These are phyloP conservation scores for Scaptomyza hsui DNA, from an alignment of 1,140 invertebrate genomes.

Conservation along the genomic window DNA sequence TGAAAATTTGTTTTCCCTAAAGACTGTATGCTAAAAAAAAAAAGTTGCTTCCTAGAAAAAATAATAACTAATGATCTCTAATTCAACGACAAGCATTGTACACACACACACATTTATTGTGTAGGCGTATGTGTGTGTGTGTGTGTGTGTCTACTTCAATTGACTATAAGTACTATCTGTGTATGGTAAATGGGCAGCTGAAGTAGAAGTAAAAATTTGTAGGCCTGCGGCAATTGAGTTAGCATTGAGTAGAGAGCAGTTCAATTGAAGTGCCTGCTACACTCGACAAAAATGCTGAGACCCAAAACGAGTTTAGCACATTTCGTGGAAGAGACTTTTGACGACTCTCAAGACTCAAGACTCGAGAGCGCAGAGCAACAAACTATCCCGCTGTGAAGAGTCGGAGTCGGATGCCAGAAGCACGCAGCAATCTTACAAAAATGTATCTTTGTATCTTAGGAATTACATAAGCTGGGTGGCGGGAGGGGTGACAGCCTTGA, in stretches of 20 bases:
- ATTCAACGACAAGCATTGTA: neutral
- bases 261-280: conserved; percentile 67
- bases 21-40: too few relatives aligned
- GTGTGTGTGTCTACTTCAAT: conserved; percentile 47
- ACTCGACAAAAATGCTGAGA: conserved; percentile 62
- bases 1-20: too few relatives aligned
- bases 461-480: conserved; percentile 14
- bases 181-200: conserved; percentile 54
- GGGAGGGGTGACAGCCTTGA: conserved; percentile 33
- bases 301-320: conserved; percentile 72
- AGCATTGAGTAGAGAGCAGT: conserved; percentile 65
- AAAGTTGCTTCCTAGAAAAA: neutral
- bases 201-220: conserved; percentile 15
- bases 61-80: neutral
- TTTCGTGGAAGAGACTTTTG: conserved; percentile 70
- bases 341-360: conserved; percentile 27
- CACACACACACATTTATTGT: neutral
- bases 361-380: conserved; percentile 28
- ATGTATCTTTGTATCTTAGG: conserved; percentile 31
- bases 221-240: conserved; percentile 74
- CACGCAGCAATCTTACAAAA: conserved; percentile 35
- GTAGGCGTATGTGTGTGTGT: conserved; percentile 12
- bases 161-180: conserved; percentile 42
- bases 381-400: conserved; percentile 38
- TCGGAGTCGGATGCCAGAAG: conserved; percentile 9